Evolutionary conservation across 2,797 vertebrate genomes (phyloP), one percentile per base, ranked within the genome.

Genomic region (Coregonus sp.): DNA sequence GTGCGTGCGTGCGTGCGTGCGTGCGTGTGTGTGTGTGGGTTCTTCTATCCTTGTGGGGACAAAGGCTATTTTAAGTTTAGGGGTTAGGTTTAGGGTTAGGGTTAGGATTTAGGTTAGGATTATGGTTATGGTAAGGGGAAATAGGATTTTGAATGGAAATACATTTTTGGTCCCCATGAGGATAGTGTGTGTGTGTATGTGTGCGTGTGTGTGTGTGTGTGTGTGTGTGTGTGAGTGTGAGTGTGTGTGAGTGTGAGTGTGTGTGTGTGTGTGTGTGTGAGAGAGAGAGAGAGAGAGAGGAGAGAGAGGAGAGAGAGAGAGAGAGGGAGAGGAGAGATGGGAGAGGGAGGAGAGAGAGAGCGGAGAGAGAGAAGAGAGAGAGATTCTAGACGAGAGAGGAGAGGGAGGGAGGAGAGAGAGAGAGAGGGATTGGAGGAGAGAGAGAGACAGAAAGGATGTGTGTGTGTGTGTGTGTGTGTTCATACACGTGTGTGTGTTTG

Each of bases 401-500:
- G 12, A 0, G 18, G 29, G n/a, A 66, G n/a, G n/a, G n/a, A n/a
- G n/a, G n/a, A n/a, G n/a, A 25, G 25, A 25, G 25, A 25, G 25
- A 25, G 31, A 33, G n/a, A 29, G 37, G 61, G 37, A 59, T 18
- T 72, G 52, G n/a, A n/a, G 47, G 72, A 66, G 66, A 31, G 56
- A 59, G 66, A 51, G 63, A 40, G 61, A 73, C 16, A 0, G 18
- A 35, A 25, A 66, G 65, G 63, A 70, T 73, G 69, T 47, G 40
- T 59, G 70, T 77, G 70, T 59, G 67, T 61, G 78, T 61, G 66
- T 66, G 50, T 77, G 70, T 59, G 67, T 51, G 74, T 14, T 68
- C 66, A 50, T 40, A 70, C 20, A 40, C 25, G 71, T 20, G 25
- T 61, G 78, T 61, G 66, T 66, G 50, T 66, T 15, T 66, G 29